Base-by-base conservation (phyloP, 1,140 invertebrate species). In the Periplaneta americana region DNA sequence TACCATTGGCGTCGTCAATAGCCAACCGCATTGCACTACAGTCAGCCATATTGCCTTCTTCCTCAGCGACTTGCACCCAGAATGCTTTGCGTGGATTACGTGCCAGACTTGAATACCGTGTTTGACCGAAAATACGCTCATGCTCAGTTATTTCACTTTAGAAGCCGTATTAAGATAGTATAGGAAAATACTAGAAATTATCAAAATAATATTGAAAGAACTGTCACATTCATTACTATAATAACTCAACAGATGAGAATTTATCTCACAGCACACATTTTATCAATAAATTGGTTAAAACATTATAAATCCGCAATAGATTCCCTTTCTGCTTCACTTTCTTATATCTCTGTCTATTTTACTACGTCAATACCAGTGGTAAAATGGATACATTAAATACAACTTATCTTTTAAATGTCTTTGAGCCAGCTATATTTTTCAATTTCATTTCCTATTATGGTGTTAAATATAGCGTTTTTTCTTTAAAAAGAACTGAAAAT, bases 11-110 rank as follows among this genome's bases (percentile, higher is more conserved):
- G 36, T 34, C 76, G 11, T 39, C 76, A 22, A 11, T 28, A 78
- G 33, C 28, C 28, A 75, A 78, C 35, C 28, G 35, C 76, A 37
- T 28, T 35, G 17, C 76, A 77, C 28, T 39, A 78, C 37, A 32
- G 77, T 36, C 82, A 74, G 82, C 82, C 82, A 83, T 83, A 78
- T 81, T 83, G 77, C 80, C 82, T 83, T 83, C 82, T 81, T 83
- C 82, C 37, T 77, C 32, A 39, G 32, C n/a, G 22, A 79, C 66
- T 37, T 33, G 33, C 78, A 81, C 82, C 82, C 82, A 83, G 74
- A 81, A 83, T 83, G 66, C 82, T 76, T 79, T 35, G 82, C 82
- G 80, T n/a, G 75, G 33, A 75, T 83, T 83, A 83, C 82, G 82
- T 83, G 80, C 82, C 76, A 81, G 80, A 83, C 74, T 83, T 83